A percentile compares a stretch with the other conserved stretches of the same genome.
phyloP scores from a whole-genome alignment of 2,888 invertebrate genomes.

The Sphaeridia pumilis region DNA sequence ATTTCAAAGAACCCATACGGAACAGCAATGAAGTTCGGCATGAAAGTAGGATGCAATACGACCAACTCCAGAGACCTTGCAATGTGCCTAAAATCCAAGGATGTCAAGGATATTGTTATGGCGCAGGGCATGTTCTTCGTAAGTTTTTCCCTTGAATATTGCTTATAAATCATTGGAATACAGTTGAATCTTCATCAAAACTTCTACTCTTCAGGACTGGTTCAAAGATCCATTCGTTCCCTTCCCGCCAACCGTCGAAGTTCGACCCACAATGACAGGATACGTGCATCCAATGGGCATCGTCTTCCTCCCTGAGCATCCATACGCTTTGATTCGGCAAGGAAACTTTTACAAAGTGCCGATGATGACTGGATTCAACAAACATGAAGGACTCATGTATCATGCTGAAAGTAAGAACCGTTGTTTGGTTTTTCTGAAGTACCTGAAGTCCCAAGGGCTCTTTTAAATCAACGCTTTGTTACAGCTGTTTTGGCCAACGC shows the following conservation, averaged over 20 bases:
- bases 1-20: slow-evolving; percentile 7
- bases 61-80: slow-evolving; percentile 9
- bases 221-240: slow-evolving; percentile 10
- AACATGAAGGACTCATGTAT: slow-evolving; percentile 8
- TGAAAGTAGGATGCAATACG: slow-evolving; percentile 9
- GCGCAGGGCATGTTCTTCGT: slow-evolving; percentile 8
- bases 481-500: slow-evolving; percentile 5
- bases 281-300: slow-evolving; percentile 6
- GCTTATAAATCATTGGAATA: not conserved
- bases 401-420: slow-evolving; percentile 7
- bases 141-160: not conserved
- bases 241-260: slow-evolving; percentile 11
- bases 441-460: not conserved
- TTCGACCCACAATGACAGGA: not conserved
- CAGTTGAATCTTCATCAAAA: not conserved
- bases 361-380: slow-evolving; percentile 7
- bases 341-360: slow-evolving; percentile 9
- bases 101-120: slow-evolving; percentile 7
- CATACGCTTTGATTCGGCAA: slow-evolving; percentile 4
- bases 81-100: slow-evolving; percentile 7
- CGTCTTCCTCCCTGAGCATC: slow-evolving; percentile 11
- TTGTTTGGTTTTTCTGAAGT: not conserved
- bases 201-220: slow-evolving; percentile 6
- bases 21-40: slow-evolving; percentile 6
- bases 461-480: not conserved